Percentiles rank a stretch among this genome's conserved stretches.
phyloP scores from a whole-genome alignment of 2,797 vertebrate species.

The Trichosurus vulpecula region DNA sequence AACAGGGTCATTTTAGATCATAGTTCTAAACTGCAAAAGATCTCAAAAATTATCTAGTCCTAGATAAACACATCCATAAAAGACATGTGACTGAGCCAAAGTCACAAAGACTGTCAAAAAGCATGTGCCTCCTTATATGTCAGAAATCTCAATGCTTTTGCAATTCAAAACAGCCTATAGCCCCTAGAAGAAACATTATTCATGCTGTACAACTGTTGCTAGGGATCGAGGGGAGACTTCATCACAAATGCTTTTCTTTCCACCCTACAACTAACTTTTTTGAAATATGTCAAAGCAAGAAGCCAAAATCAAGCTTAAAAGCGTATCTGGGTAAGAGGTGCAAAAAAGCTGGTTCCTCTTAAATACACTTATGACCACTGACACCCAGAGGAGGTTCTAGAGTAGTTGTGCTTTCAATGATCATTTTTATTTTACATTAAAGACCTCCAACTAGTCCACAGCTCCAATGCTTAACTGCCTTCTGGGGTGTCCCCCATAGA shows the following conservation, averaged over 20 bases:
- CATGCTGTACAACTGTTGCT: not conserved
- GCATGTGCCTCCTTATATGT: not conserved
- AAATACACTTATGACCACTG: not conserved
- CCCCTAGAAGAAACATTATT: not conserved
- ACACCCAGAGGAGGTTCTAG: not conserved
- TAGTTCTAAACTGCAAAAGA: no score
- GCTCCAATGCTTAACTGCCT: not conserved
- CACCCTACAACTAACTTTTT: not conserved
- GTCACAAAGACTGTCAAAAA: not conserved
- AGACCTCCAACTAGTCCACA: not conserved
- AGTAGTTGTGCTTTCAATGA: not conserved
- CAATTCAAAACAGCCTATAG: not conserved
- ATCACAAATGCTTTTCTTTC: not conserved
- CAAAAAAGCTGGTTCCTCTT: not conserved
- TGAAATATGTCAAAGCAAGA: not conserved
- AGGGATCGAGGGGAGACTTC: not conserved
- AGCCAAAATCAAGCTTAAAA: not conserved
- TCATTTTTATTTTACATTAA: not conserved
- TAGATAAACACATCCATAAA: slow-evolving; percentile 34
- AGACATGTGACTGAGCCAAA: not conserved
- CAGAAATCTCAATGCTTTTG: not conserved
- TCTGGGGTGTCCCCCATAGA: not conserved
- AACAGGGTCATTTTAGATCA: no score
- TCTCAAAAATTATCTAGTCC: no score
- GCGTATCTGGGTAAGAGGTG: not conserved